Base-by-base conservation (phyloP, 2,797 vertebrate species). In the Premnoplex brunnescens region DNA sequence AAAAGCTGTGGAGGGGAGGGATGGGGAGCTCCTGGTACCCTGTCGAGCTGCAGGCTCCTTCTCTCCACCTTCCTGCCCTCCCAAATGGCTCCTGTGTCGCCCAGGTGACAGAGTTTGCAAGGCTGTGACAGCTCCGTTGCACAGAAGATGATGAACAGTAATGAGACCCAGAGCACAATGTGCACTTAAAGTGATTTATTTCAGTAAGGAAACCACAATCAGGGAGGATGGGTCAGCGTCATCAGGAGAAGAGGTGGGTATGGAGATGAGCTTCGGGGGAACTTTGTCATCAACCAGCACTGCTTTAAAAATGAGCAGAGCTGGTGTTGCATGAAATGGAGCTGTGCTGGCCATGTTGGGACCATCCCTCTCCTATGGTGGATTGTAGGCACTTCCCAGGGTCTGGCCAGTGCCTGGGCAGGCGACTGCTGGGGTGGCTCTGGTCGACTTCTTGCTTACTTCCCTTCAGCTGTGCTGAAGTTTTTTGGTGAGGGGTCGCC, bases 141-240 rank as follows among this genome's bases (percentile, higher is more conserved):
- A 1, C 73, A 63, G 94, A 41, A 9, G 85, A 72, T 85, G 92
- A 89, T 81, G 91, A 89, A 86, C 63, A 19, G 79, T 88, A 76
- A 88, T 71, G 95, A 94, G 95, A 76, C 55, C 71, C 55, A 23
- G 81, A 88, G 93, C 52, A 71, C 85, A 73, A 58, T 6, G 63
- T 63, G 63, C 92, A 60, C 87, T 92, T 86, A 48, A 71, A 74
- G 68, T 93, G 91, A 86, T 91, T 93, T 79, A 82, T 96, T 88
- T 88, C 91, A 62, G 89, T 36, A 39, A 63, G 88, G 73, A 59
- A 91, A 66, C 76, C 77, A 69, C 82, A 80, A 67, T 88, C 83
- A 28, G 88, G 79, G 78, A 78, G 81, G 89, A 83, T 85, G 89
- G 79, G 89, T 90, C 90, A 72, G 89, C 0, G 6, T 85, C 93